Evolutionary conservation across 2,797 vertebrate genomes (phyloP).

Genomic region (Brotula barbata): DNA sequence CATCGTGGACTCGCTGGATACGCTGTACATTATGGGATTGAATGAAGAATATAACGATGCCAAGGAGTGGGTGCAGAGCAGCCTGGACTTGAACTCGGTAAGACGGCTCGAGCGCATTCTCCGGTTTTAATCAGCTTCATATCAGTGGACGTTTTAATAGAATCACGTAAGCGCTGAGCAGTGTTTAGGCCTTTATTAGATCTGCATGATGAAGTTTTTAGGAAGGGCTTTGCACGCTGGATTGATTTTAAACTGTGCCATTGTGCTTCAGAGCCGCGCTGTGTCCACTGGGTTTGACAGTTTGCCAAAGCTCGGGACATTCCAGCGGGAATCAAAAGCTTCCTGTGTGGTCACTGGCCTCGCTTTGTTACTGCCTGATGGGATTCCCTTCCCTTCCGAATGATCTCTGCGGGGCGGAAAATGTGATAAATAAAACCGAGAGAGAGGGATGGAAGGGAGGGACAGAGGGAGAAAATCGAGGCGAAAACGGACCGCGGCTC

Average conservation of each 20-base stretch:
- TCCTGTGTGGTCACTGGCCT: conserved; percentile 54
- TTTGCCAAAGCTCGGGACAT: conserved; percentile 54
- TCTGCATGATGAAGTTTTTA: conserved; percentile 46
- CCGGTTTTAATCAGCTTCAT: neutral
- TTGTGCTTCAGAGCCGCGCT: conserved; percentile 37
- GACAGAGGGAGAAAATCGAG: conserved; percentile 21
- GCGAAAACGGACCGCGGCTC: conserved; percentile 30
- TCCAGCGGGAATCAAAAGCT: conserved; percentile 55
- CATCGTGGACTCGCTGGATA: conserved; percentile 93
- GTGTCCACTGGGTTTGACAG: conserved; percentile 42
- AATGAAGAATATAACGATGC: conserved; percentile 93
- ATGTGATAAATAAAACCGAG: conserved; percentile 58
- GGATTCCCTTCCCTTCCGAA: conserved; percentile 51
- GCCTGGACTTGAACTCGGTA: conserved; percentile 91
- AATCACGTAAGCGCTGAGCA: neutral
- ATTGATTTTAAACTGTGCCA: conserved; percentile 48
- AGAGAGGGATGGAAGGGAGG: conserved; percentile 16
- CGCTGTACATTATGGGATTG: conserved; percentile 94
- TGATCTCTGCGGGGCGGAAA: conserved; percentile 46
- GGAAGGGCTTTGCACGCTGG: conserved; percentile 13
- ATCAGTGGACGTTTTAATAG: too few species aligned
- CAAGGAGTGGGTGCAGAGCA: conserved; percentile 90
- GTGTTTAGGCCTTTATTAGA: neutral
- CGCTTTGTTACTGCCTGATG: conserved; percentile 50
- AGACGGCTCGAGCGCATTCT: conserved; percentile 32